Percentiles rank a stretch among this genome's conserved stretches.
Evolutionary conservation across 2,113 vertebrate genomes (phyloP).

Genomic region (Upupa epops): DNA sequence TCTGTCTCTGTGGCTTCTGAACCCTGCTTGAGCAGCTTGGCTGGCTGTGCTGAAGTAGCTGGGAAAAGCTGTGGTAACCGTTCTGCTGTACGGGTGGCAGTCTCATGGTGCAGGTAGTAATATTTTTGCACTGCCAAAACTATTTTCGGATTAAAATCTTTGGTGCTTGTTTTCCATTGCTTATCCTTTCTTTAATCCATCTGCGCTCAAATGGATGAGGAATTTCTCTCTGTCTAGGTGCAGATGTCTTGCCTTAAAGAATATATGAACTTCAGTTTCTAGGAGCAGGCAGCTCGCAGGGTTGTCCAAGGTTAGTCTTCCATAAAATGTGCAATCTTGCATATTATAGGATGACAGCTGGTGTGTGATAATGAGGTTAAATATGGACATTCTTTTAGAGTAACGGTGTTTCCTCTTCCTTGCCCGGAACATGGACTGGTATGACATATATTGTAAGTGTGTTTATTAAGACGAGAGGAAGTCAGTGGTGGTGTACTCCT

Average conservation of each 20-base stretch:
- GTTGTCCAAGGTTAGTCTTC: conserved; percentile 41
- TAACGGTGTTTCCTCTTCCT: conserved; percentile 45
- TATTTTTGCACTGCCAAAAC: neutral
- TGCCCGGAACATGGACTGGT: conserved; percentile 21
- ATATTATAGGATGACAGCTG: conserved; percentile 18
- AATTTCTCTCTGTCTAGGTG: neutral
- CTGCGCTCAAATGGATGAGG: neutral
- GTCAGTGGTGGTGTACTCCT: conserved; percentile 39
- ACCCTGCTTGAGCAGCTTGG: neutral
- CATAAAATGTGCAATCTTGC: neutral
- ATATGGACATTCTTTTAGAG: conserved; percentile 46
- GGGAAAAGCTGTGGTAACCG: neutral
- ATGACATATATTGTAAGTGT: conserved; percentile 46
- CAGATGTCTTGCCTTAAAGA: neutral
- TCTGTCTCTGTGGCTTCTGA: neutral
- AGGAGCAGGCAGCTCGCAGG: neutral
- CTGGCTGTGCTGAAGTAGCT: neutral
- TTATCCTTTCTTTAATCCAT: conserved; percentile 13
- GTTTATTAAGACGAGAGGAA: conserved; percentile 49
- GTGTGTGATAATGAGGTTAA: conserved; percentile 52
- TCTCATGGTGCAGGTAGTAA: neutral
- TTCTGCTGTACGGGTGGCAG: neutral
- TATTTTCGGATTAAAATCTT: conserved; percentile 6
- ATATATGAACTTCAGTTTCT: neutral
- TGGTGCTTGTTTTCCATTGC: neutral